Conservation (phyloP, 2,888 invertebrate species). For the Brenthis hecate region DNA sequence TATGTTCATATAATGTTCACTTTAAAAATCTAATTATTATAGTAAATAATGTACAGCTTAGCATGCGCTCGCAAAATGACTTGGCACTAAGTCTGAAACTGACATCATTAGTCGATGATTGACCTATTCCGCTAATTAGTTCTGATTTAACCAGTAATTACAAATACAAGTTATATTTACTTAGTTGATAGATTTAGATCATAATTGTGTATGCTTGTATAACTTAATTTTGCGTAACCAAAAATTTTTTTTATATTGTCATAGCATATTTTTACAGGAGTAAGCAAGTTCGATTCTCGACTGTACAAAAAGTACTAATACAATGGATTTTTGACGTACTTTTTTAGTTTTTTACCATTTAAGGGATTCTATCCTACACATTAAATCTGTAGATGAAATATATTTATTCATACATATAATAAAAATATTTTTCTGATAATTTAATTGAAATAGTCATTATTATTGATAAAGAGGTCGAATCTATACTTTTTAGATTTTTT, state of each 20-base stretch:
- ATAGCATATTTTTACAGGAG: no score
- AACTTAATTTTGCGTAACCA: background rate
- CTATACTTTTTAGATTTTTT: no score
- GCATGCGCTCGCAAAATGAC: constrained; percentile 25
- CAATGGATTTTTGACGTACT: no score
- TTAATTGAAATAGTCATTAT: no score
- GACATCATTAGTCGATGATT: constrained; percentile 32
- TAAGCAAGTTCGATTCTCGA: no score
- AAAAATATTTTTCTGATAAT: no score
- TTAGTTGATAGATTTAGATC: constrained; percentile 2
- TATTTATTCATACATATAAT: background rate
- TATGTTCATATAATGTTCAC: no score
- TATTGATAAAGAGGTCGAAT: no score
- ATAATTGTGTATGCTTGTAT: background rate
- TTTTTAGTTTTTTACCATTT: no score
- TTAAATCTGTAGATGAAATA: background rate
- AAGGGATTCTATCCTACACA: no score
- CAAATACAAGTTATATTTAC: constrained; percentile 16
- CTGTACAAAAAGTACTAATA: no score
- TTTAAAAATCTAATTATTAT: background rate
- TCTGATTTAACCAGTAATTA: constrained; percentile 28
- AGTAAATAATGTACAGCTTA: background rate
- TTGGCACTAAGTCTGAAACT: constrained; percentile 29
- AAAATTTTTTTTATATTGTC: background rate
- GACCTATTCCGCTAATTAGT: constrained; percentile 36